phyloP scores from a whole-genome alignment of 35 echinoderm and acorn worm genomes.

The Ptychodera flava region DNA sequence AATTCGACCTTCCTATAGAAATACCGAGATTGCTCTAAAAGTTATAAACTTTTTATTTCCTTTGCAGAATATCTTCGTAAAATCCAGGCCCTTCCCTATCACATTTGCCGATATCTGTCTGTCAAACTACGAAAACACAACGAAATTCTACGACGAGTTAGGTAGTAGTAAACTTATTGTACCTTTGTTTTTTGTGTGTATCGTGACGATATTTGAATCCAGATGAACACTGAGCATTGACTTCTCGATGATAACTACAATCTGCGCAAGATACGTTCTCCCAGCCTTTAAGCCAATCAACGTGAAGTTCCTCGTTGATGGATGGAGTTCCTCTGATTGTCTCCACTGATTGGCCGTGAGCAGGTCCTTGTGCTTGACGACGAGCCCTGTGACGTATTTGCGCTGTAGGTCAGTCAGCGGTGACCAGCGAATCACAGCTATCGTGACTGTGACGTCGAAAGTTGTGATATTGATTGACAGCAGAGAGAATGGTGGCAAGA shows the following conservation, averaged over 20 bases:
- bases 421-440: conserved; percentile 66
- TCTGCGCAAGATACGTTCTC: neutral
- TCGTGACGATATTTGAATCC: neutral
- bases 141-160: too few species aligned
- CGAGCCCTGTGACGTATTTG: conserved; percentile 61
- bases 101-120: too few species aligned
- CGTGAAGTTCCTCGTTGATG: conserved; percentile 9
- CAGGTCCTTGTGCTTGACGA: conserved; percentile 60
- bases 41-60: too few species aligned
- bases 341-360: conserved; percentile 45
- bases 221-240: neutral
- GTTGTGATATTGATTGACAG: conserved; percentile 62
- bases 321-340: conserved; percentile 42
- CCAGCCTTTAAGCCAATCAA: neutral
- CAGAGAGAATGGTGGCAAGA: conserved; percentile 44
- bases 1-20: neutral
- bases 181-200: neutral
- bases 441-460: conserved; percentile 43
- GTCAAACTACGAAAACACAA: too few species aligned
- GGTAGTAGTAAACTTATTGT: too few species aligned
- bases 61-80: too few species aligned
- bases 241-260: neutral
- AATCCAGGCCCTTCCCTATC: too few species aligned
- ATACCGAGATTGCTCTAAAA: too few species aligned
- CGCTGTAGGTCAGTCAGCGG: conserved; percentile 71